Conservation (phyloP, 2,797 vertebrate species). For the Pangasius djambal region DNA sequence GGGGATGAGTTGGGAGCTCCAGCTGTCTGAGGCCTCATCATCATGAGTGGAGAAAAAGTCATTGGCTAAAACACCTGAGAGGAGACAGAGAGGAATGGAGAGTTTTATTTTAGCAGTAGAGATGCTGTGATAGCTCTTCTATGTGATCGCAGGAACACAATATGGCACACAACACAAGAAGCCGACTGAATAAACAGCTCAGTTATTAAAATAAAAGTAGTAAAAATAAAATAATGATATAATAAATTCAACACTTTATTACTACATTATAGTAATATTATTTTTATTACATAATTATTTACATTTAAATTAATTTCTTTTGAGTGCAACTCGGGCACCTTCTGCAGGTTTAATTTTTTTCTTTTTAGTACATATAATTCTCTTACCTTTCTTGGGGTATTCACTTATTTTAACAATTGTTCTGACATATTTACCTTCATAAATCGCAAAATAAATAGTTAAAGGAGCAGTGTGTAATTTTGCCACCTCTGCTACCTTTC, state of each 20-base stretch:
- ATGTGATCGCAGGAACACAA: not conserved
- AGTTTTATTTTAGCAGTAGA: not conserved
- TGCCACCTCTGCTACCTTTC: not conserved
- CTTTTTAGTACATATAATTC: not conserved
- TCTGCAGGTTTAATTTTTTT: not conserved
- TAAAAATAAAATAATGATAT: not conserved
- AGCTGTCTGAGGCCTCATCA: conserved; percentile 68
- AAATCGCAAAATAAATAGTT: not conserved
- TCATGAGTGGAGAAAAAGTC: conserved; percentile 54
- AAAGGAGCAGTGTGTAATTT: not conserved
- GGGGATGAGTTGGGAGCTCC: conserved; percentile 65
- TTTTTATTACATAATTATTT: not conserved
- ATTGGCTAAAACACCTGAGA: conserved; percentile 60
- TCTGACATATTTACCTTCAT: not conserved
- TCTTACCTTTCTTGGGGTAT: not conserved
- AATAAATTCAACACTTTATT: no score
- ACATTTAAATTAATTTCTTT: not conserved
- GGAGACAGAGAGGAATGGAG: not conserved
- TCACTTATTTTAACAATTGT: not conserved
- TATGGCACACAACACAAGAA: not conserved
- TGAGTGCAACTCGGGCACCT: no score
- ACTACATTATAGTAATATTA: not conserved
- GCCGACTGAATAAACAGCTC: not conserved
- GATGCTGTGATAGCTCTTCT: not conserved
- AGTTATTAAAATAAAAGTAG: not conserved